Evolutionary conservation across 2,888 invertebrate genomes (phyloP).

Genomic region (Silvanus unidentatus): DNA sequence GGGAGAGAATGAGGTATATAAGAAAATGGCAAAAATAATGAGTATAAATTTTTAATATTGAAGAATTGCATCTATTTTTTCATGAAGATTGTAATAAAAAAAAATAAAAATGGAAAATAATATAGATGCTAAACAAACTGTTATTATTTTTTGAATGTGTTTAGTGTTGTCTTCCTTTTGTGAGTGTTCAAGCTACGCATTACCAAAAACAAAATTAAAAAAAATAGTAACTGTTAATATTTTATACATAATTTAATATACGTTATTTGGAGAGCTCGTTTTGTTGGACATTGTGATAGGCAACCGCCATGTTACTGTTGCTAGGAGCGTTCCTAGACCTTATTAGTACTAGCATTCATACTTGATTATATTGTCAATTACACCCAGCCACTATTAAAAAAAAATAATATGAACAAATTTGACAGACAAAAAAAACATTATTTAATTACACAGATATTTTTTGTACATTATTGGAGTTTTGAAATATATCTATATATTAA

Average conservation of each 20-base stretch:
- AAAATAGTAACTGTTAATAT: slow-evolving; percentile 50
- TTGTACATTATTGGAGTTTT: slow-evolving; percentile 69
- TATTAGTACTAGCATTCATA: slow-evolving; percentile 44
- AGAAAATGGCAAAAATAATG: not conserved
- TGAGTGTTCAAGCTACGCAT: slow-evolving; percentile 48
- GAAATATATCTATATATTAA: slow-evolving; percentile 57
- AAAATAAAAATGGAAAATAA: no score
- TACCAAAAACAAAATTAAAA: slow-evolving; percentile 39
- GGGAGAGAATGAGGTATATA: not conserved
- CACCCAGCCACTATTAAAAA: slow-evolving; percentile 43
- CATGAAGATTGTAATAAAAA: no score
- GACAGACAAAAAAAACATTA: slow-evolving; percentile 54
- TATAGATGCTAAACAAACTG: not conserved
- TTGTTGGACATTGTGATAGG: slow-evolving; percentile 50
- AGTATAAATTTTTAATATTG: no score
- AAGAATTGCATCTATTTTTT: no score
- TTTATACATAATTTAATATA: slow-evolving; percentile 50
- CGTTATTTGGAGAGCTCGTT: slow-evolving; percentile 48
- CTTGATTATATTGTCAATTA: slow-evolving; percentile 50
- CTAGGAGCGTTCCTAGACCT: slow-evolving; percentile 45
- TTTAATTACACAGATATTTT: slow-evolving; percentile 64
- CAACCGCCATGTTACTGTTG: slow-evolving; percentile 49
- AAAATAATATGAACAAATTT: slow-evolving; percentile 44
- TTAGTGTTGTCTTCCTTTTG: slow-evolving; percentile 47
- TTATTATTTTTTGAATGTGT: slow-evolving; percentile 31